Base-by-base conservation (phyloP, 2,113 vertebrate genomes). In the Galbula dea region DNA sequence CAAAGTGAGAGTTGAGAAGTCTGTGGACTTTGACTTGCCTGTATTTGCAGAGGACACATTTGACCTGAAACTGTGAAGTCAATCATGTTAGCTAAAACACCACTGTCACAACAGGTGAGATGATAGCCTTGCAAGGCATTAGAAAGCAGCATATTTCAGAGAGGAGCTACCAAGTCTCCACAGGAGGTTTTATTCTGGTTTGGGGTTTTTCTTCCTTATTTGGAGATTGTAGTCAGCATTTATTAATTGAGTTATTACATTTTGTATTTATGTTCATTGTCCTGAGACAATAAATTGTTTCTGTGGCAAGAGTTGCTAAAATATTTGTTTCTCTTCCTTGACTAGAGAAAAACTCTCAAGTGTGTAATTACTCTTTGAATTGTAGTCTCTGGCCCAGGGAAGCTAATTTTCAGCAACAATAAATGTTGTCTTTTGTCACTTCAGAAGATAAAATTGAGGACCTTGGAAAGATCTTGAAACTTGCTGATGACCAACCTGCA, bases 261-360 rank as follows among this genome's bases (percentile, higher is more conserved):
- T 71, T 88, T 68, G 66, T 87, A 46, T 91, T 93, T 81, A 57
- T 93, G 45, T 22, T 46, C 77, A 69, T 89, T 93, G 68, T 95
- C 81, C 66, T 18, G n/a, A 91, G 48, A 81, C 43, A 74, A 76
- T 63, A 78, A 91, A 83, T 83, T 5, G 5, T 78, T 63, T 67
- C 46, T 76, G 58, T 80, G 61, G 48, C 27, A 57, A 73, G 57
- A 67, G 45, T 3, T 92, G 62, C 49, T 90, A 65, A 90, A 95
- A 82, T 61, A 62, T 26, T 90, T 95, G 41, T 65, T 93, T 77
- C 57, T 39, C n/a, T 91, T 74, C 36, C 22, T 61, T 86, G 45
- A 41, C 41, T 65, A 61, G 6, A 61, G 73, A 86, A 65, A 88
- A 57, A 15, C 34, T 19, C 57, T 87, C 52, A 37, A 39, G 63